Base-by-base conservation (phyloP, 37 sponge, comb jelly and placozoan species). In the Cliona cf. orientalis region DNA sequence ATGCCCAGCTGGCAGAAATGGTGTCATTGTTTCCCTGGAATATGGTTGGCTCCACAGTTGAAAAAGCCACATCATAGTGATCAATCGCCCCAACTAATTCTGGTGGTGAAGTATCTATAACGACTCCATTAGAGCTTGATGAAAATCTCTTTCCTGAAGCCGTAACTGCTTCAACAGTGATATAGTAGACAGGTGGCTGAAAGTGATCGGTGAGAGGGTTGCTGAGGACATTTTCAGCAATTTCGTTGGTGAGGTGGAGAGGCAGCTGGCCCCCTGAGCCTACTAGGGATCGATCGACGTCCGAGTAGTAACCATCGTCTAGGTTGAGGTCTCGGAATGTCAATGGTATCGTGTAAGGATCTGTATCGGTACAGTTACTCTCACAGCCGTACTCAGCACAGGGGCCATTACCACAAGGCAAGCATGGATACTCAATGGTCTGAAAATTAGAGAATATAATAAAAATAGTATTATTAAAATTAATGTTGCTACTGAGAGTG, bases 1-100 rank as follows among this genome's bases (percentile, higher is more conserved):
- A 95, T 44, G 44, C 32, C 92, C 92, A 95, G 38, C 76, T 75
- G 17, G 82, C 92, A 0, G 89, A 58, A 32, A 95, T 85, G 21
- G 92, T 83, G 69, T 73, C 34, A 46, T 95, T 82, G 64, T 46
- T 95, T 7, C 91, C 89, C 66, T 95, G 95, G 74, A 78, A 95
- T 12, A 4, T 3, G 0, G 75, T 53, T 0, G 89, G 79, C 42
- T 85, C 75, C 0, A 68, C 64, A 17, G 37, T 25, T 0, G 92
- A 87, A 40, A 81, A 95, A 9, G 80, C 62, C 12, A 90, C 81
- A 44, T 94, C 95, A 78, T 83, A 89, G 39, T 91, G 91, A 5
- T 77, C 69, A 7, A 94, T 75, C 0, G 82, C 63, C 0, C 35
- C 22, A 2, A 79, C 44, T 19, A 78, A 40, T 26, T 46, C 35